These are phyloP conservation scores for Gallinago stenura DNA, from an alignment of 2,797 vertebrate genomes.

Conservation along the genomic window DNA sequence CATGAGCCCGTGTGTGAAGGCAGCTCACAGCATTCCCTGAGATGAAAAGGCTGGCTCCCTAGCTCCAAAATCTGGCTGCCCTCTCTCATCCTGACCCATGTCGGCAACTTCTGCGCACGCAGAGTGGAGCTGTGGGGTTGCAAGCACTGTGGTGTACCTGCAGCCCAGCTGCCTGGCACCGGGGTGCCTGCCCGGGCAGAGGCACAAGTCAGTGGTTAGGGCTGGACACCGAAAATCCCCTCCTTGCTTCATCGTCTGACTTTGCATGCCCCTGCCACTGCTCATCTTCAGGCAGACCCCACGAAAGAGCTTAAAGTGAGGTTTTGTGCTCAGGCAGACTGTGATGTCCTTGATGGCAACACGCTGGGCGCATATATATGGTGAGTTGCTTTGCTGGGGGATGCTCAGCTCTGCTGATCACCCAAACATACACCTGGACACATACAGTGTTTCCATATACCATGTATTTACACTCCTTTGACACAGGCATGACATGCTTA, in stretches of 20 bases:
- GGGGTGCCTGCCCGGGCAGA: background rate
- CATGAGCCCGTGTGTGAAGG: background rate
- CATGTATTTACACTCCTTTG: background rate
- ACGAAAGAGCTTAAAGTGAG: background rate
- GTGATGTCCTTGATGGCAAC: accelerated
- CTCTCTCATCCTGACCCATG: background rate
- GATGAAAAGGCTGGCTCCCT: background rate
- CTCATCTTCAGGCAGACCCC: background rate
- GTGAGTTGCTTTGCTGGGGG: background rate
- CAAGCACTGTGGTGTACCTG: accelerated
- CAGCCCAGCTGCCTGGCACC: background rate
- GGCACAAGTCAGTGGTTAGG: background rate
- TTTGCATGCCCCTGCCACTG: background rate
- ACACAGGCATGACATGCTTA: background rate
- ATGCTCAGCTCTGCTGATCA: background rate
- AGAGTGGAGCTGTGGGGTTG: accelerated
- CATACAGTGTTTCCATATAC: accelerated
- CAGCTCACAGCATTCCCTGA: background rate
- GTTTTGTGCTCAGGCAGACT: accelerated
- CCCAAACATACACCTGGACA: background rate
- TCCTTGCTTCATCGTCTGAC: background rate
- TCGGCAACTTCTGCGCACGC: accelerated
- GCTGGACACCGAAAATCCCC: background rate
- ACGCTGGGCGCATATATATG: accelerated
- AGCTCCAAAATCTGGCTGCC: background rate